Conservation (phyloP, 2,113 vertebrate genomes). For the Chaenocephalus aceratus region DNA sequence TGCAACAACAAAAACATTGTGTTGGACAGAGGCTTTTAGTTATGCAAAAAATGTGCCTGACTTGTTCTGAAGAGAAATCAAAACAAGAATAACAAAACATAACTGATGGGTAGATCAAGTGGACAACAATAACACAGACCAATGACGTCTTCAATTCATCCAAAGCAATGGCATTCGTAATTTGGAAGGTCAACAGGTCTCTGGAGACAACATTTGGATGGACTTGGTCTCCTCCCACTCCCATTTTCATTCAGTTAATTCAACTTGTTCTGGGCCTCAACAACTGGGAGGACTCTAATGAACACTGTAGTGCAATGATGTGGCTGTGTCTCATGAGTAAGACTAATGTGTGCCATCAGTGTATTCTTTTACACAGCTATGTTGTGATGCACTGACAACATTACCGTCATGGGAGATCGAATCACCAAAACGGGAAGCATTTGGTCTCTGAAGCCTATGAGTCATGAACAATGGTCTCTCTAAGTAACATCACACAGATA, state of each 20-base stretch:
- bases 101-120: not conserved
- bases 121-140: not conserved
- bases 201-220: not conserved
- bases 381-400: not conserved
- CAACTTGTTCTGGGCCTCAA: not conserved
- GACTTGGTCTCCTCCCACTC: not conserved
- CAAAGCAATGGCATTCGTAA: not conserved
- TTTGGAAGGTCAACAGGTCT: constrained; percentile 19
- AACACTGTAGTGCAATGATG: not conserved
- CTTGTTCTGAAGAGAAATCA: not conserved
- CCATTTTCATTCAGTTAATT: not conserved
- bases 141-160: constrained; percentile 1
- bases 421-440: not conserved
- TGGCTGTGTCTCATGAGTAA: not conserved
- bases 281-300: not conserved
- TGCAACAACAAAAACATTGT: constrained; percentile 11
- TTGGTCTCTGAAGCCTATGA: not conserved
- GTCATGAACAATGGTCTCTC: not conserved
- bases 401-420: not conserved
- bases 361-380: not conserved
- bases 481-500: not conserved
- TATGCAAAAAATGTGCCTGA: constrained; percentile 32
- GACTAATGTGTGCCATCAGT: not conserved
- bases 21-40: constrained; percentile 40
- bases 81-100: constrained; percentile 1